phyloP scores from a whole-genome alignment of 2,888 invertebrate species.

The Temnothorax ravouxi region DNA sequence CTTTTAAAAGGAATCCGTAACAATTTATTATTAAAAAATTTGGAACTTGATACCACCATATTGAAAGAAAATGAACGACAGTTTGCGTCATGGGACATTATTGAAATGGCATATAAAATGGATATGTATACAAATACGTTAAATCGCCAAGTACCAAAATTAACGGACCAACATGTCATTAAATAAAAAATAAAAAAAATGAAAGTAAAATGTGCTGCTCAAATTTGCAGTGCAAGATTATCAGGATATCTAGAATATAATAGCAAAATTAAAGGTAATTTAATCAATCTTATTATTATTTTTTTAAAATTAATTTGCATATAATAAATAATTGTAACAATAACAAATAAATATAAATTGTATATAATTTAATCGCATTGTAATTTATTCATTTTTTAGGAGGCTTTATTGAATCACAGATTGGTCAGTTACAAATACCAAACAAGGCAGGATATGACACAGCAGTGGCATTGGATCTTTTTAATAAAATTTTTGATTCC shows the following conservation, averaged over 20 bases:
- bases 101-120: slow-evolving; percentile 48
- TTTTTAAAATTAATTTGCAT: background rate
- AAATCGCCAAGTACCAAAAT: slow-evolving; percentile 28
- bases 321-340: background rate
- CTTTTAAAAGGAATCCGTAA: slow-evolving; percentile 47
- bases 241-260: slow-evolving; percentile 39
- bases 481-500: slow-evolving; percentile 10
- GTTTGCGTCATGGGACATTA: slow-evolving; percentile 23
- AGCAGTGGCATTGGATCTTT: background rate
- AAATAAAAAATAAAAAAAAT: slow-evolving; percentile 39
- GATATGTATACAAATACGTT: slow-evolving; percentile 18
- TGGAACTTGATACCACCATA: slow-evolving; percentile 17
- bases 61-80: background rate
- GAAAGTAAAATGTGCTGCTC: slow-evolving; percentile 28
- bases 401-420: background rate
- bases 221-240: slow-evolving; percentile 26
- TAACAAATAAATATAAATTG: background rate
- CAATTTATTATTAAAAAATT: slow-evolving; percentile 48
- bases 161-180: slow-evolving; percentile 39
- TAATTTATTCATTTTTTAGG: background rate
- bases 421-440: background rate
- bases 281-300: background rate
- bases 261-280: slow-evolving; percentile 22
- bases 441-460: background rate
- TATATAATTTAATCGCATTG: background rate